phyloP scores from a whole-genome alignment of 1,140 invertebrate genomes.

The Musca vetustissima region DNA sequence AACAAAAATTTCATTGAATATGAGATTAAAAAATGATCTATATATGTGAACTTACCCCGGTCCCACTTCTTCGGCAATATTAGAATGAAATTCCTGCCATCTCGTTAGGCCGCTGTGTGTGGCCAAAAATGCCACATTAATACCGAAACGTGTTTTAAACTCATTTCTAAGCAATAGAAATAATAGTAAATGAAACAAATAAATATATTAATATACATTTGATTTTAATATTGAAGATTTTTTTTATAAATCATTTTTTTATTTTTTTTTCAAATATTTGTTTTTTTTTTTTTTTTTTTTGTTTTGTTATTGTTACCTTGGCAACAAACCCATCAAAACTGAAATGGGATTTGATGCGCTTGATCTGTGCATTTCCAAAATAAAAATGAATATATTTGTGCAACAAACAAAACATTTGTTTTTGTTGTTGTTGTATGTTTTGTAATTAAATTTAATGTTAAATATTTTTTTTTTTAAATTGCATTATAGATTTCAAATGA shows the following conservation, averaged over 20 bases:
- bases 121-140: constrained; percentile 81
- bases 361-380: constrained; percentile 34
- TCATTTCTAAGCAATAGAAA: constrained; percentile 63
- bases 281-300: too few species aligned
- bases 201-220: neutral
- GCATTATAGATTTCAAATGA: too few species aligned
- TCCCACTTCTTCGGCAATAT: constrained; percentile 44
- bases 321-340: constrained; percentile 77
- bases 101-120: constrained; percentile 86
- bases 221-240: constrained; percentile 5
- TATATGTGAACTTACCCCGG: constrained; percentile 38
- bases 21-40: too few species aligned
- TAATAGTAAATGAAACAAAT: constrained; percentile 31
- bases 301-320: constrained; percentile 84
- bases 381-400: too few species aligned
- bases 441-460: too few species aligned
- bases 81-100: constrained; percentile 74
- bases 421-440: too few species aligned
- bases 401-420: too few species aligned
- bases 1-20: neutral
- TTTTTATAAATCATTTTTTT: too few species aligned
- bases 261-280: too few species aligned
- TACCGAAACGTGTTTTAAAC: constrained; percentile 80
- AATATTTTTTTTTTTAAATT: too few species aligned
- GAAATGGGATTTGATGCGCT: constrained; percentile 71